Percentiles rank a stretch among this genome's conserved stretches.
Conservation (phyloP, 1,140 invertebrate species). For the Sitophilus oryzae region DNA sequence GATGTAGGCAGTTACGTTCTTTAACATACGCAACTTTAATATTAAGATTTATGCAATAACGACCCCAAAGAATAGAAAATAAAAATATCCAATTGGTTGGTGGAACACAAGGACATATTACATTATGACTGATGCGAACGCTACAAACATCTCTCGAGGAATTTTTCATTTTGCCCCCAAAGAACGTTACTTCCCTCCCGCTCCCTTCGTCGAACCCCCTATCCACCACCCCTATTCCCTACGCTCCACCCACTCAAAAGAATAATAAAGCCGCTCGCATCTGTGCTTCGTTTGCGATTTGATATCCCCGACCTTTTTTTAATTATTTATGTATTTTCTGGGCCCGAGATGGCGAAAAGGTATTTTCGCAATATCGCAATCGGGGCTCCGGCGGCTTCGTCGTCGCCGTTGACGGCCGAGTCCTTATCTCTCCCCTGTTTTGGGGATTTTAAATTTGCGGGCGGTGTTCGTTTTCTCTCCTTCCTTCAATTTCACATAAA, state of each 20-base stretch:
- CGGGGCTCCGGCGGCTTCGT: no score
- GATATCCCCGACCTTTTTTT: slow-evolving; percentile 15
- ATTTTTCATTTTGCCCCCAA: not conserved
- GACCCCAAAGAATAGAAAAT: no score
- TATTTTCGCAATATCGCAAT: slow-evolving; percentile 12
- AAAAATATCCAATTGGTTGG: not conserved
- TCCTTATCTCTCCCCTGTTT: slow-evolving; percentile 10
- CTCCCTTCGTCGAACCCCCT: no score
- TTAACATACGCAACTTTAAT: no score
- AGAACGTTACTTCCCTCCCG: not conserved
- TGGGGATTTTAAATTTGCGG: slow-evolving; percentile 22
- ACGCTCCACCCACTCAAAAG: slow-evolving; percentile 6
- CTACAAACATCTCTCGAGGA: not conserved
- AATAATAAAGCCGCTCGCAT: slow-evolving; percentile 19
- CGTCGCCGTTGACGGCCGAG: not conserved
- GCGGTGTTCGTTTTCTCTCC: slow-evolving; percentile 21
- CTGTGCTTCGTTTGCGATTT: slow-evolving; percentile 17
- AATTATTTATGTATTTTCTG: slow-evolving; percentile 22
- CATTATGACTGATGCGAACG: not conserved
- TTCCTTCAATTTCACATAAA: slow-evolving; percentile 19
- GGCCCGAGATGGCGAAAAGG: slow-evolving; percentile 15
- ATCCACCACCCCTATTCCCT: no score
- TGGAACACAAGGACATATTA: not conserved
- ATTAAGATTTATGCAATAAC: no score
- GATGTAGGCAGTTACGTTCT: no score